phyloP scores from a whole-genome alignment of 1,140 invertebrate genomes.

The Homalodisca vitripennis region DNA sequence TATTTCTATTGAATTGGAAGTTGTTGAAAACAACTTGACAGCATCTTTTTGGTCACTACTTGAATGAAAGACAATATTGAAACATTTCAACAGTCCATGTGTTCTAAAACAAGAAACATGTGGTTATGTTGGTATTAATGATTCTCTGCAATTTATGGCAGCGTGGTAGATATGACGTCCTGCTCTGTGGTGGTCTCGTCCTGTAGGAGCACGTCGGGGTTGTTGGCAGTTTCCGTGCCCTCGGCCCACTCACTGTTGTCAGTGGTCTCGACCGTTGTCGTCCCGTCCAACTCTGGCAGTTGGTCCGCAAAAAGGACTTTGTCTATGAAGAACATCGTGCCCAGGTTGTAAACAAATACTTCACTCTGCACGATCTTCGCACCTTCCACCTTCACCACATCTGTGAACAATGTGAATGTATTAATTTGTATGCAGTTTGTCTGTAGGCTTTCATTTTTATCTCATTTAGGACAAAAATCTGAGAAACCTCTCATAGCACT shows the following conservation, averaged over 20 bases:
- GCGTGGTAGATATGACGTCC: background rate
- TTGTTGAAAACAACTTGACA: too few relatives aligned
- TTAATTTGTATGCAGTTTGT: too few relatives aligned
- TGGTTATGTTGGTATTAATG: too few relatives aligned
- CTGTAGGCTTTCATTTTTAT: too few relatives aligned
- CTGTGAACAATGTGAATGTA: too few relatives aligned
- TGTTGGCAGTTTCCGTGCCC: slow-evolving; percentile 23
- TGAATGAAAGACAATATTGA: too few relatives aligned
- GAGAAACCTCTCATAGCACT: too few relatives aligned
- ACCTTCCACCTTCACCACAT: slow-evolving; percentile 55
- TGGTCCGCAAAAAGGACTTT: slow-evolving; percentile 52
- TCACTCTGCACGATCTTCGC: slow-evolving; percentile 58
- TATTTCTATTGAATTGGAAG: too few relatives aligned
- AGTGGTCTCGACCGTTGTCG: background rate
- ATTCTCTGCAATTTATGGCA: slow-evolving; percentile 10
- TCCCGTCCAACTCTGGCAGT: slow-evolving; percentile 33
- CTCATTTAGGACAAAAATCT: too few relatives aligned
- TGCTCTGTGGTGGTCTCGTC: slow-evolving; percentile 27
- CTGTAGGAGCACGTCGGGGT: slow-evolving; percentile 36
- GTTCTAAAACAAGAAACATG: too few relatives aligned
- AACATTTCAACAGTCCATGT: too few relatives aligned
- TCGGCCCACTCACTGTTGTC: slow-evolving; percentile 31
- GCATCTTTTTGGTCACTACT: too few relatives aligned
- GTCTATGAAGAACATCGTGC: slow-evolving; percentile 61
- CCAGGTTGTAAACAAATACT: slow-evolving; percentile 61